A percentile compares a stretch with the other conserved stretches of the same genome.
phyloP scores from a whole-genome alignment of 2,797 vertebrate genomes.

The Gallinago stenura region DNA sequence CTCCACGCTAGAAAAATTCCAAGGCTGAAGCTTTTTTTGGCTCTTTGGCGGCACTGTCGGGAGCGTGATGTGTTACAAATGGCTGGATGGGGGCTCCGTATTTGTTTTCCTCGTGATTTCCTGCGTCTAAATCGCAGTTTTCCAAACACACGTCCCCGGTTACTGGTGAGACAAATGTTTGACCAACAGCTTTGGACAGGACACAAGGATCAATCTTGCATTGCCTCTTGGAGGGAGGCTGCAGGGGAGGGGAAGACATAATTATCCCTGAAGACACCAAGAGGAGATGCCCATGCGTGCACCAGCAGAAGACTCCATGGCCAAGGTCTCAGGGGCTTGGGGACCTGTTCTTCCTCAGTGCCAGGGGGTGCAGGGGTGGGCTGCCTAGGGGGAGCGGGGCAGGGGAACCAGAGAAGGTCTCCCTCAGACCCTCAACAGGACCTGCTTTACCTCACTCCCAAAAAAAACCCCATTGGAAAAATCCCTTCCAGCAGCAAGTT shows the following conservation, averaged over 20 bases:
- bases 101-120: constrained; percentile 31
- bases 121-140: constrained; percentile 1
- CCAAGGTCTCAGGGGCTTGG: accelerated
- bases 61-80: background rate
- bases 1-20: constrained; percentile 35
- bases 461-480: background rate
- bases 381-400: accelerated
- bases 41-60: constrained; percentile 12
- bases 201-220: accelerated
- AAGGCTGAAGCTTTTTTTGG: constrained; percentile 2
- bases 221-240: background rate
- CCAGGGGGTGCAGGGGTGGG: too few relatives aligned
- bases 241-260: background rate
- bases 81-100: background rate
- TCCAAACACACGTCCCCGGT: background rate
- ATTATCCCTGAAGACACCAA: accelerated
- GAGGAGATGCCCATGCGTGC: background rate
- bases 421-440: background rate
- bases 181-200: background rate
- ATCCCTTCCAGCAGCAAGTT: background rate
- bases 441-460: too few relatives aligned
- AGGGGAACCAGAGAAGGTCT: background rate
- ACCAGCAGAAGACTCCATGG: background rate
- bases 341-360: accelerated
- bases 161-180: background rate